Base-by-base conservation (phyloP, 2,113 vertebrate species). In the Atractosteus spatula region DNA sequence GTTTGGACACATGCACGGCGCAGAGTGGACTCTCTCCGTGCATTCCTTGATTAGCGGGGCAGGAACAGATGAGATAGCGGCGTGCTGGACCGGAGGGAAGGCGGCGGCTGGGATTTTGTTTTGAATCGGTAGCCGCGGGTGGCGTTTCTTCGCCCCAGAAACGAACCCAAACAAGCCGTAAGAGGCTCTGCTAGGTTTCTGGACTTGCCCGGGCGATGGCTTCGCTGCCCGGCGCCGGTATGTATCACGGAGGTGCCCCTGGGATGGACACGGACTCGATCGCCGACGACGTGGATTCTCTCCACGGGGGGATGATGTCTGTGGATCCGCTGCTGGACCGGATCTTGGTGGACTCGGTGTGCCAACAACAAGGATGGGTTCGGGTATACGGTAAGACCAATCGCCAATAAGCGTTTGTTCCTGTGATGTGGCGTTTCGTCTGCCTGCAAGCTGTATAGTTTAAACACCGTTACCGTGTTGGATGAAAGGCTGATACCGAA, bases 291-390 rank as follows among this genome's bases (percentile, higher is more conserved):
- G 83, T 91, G 88, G 94, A 94, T 10, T 86, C 87, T 3, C 77
- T 83, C 0, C 88, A 83, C 73, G 87, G 91, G 13, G 89, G 88
- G 51, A 83, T 85, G 77, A 76, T 91, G 76, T 82, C 93, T 84
- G 68, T 86, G 77, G 90, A 91, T 0, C 85, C 86, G 1, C 67
- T 88, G 78, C 41, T 91, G 79, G 95, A 96, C 73, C 85, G 92
- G 71, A 93, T 97, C 84, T 89, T 98, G 59, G 84, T 88, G 84
- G 96, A 96, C 84, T 89, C 93, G 0, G 91, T 96, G 68, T 95
- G 93, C 82, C 95, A 97, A 86, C 94, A 94, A 64, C 96, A 97
- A 83, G 95, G 96, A 77, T 97, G 96, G 96, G 81, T 96, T 71
- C 91, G 94, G 3, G 93, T 97, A 59, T 93, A 95, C 79, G 96